Conservation (phyloP, 2,888 invertebrate species). For the Muschampia plurimacula region DNA sequence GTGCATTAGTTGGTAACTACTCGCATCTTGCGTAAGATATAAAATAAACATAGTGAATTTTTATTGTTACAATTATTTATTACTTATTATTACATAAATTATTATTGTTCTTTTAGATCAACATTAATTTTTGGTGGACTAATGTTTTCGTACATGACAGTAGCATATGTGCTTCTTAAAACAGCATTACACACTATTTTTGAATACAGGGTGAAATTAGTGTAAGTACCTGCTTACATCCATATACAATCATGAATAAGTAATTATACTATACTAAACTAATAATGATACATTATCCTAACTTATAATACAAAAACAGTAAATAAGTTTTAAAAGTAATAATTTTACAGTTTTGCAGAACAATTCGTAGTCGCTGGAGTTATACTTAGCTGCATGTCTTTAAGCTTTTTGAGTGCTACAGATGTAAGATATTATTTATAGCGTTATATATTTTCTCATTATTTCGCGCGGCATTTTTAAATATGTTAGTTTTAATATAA, state of each 20-base stretch:
- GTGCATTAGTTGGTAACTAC: conserved; percentile 61
- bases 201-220: conserved; percentile 74
- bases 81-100: not conserved
- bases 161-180: conserved; percentile 67
- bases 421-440: conserved; percentile 58
- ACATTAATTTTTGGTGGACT: conserved; percentile 69
- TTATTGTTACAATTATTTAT: not conserved
- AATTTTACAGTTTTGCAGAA: conserved; percentile 63
- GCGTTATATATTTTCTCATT: not conserved
- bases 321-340: not conserved
- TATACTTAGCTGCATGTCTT: conserved; percentile 61
- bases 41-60: not conserved
- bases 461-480: not conserved
- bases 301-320: not conserved
- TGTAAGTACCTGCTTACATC: conserved; percentile 57
- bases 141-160: conserved; percentile 66
- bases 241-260: no score
- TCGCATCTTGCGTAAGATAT: conserved; percentile 70
- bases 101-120: conserved; percentile 56
- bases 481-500: not conserved
- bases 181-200: conserved; percentile 75
- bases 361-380: conserved; percentile 64
- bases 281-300: no score
- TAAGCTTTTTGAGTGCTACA: conserved; percentile 66
- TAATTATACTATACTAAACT: no score